These are phyloP conservation scores for Spondyliosoma cantharus DNA, from an alignment of 2,797 vertebrate species.

Conservation along the genomic window DNA sequence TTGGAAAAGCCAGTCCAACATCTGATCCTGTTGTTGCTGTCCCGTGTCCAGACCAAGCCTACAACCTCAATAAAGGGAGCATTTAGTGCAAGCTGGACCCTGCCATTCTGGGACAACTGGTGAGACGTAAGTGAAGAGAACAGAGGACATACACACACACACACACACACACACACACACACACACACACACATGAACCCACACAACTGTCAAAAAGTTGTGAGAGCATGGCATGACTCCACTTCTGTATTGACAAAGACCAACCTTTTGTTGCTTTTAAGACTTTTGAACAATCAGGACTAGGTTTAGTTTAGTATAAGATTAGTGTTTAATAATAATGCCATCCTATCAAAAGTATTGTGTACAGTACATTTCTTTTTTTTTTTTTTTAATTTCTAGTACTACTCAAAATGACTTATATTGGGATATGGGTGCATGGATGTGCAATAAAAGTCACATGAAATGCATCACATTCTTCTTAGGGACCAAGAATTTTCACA, in stretches of 20 bases:
- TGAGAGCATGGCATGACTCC: constrained; percentile 30
- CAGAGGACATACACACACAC: constrained; percentile 19
- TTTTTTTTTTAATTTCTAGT: too few relatives aligned
- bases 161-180: constrained; percentile 8
- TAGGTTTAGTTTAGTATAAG: neutral
- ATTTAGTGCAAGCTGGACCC: constrained; percentile 83
- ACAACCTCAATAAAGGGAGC: constrained; percentile 84
- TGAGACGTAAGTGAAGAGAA: constrained; percentile 57
- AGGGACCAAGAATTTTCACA: too few relatives aligned
- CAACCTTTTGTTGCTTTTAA: neutral
- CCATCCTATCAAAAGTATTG: neutral
- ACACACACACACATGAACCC: constrained; percentile 1
- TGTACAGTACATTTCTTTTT: neutral
- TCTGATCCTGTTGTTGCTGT: constrained; percentile 45
- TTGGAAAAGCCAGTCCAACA: too few relatives aligned
- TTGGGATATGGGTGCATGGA: too few relatives aligned
- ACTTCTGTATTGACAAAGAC: constrained; percentile 30
- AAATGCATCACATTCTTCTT: too few relatives aligned
- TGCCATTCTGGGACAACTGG: constrained; percentile 80
- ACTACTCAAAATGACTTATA: too few relatives aligned
- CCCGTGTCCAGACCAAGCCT: constrained; percentile 79
- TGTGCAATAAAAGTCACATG: too few relatives aligned
- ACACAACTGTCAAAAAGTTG: constrained; percentile 66
- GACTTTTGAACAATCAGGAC: neutral
- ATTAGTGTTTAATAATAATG: neutral